Conservation (phyloP, 30 jellyfish, hydroid and myxozoan genomes). For the Mastigias papua region DNA sequence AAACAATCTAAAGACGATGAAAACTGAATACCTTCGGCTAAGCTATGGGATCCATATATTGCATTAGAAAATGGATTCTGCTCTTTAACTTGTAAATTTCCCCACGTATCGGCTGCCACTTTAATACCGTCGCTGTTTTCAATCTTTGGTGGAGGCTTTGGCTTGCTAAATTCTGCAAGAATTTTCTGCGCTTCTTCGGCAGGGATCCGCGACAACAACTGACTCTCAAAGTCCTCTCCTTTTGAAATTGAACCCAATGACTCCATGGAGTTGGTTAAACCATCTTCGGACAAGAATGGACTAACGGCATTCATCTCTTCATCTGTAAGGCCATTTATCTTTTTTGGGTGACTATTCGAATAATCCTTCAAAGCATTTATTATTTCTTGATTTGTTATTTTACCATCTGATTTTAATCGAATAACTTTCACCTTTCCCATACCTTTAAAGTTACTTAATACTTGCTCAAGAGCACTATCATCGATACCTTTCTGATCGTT, state of each 20-base stretch:
- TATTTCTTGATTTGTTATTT: slow-evolving; percentile 43
- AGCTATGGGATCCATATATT: slow-evolving; percentile 33
- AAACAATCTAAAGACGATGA: background rate
- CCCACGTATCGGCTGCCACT: slow-evolving; percentile 68
- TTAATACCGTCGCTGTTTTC: slow-evolving; percentile 71
- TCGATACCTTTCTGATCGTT: background rate
- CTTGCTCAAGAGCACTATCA: slow-evolving; percentile 11
- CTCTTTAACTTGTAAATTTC: slow-evolving; percentile 56
- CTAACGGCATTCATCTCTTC: background rate
- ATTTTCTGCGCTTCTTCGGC: slow-evolving; percentile 69
- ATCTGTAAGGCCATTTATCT: background rate
- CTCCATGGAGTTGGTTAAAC: slow-evolving; percentile 26
- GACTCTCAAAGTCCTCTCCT: slow-evolving; percentile 64
- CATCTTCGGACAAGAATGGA: slow-evolving; percentile 14
- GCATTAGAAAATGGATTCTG: slow-evolving; percentile 71
- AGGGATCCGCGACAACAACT: slow-evolving; percentile 57
- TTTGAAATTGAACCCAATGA: slow-evolving; percentile 61
- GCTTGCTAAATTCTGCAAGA: slow-evolving; percentile 60
- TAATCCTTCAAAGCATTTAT: slow-evolving; percentile 31
- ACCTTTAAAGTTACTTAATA: slow-evolving; percentile 14
- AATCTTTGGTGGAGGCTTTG: slow-evolving; percentile 58
- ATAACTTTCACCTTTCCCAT: slow-evolving; percentile 45
- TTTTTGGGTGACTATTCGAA: slow-evolving; percentile 2
- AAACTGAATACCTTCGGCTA: slow-evolving; percentile 8
- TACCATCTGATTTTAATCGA: slow-evolving; percentile 44